These are phyloP conservation scores for Sebastes diaconus DNA, from an alignment of 2,797 vertebrate genomes.

Conservation along the genomic window DNA sequence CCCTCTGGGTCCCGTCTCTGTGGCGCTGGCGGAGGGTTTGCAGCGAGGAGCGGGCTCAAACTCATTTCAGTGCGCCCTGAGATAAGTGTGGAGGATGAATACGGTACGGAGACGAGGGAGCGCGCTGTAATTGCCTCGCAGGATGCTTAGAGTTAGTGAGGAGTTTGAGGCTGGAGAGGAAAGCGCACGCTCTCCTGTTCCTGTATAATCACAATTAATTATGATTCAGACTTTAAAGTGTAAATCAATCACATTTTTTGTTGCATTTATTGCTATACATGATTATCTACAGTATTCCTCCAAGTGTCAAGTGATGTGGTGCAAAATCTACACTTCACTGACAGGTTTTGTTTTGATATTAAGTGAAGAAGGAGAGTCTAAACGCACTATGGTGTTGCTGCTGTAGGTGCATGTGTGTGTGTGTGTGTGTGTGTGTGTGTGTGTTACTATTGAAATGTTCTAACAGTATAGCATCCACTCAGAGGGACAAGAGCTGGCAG, in stretches of 20 bases:
- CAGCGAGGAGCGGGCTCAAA: slow-evolving; percentile 49
- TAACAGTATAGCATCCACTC: slow-evolving; percentile 77
- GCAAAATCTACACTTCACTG: slow-evolving; percentile 30
- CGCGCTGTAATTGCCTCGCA: slow-evolving; percentile 58
- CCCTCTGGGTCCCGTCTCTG: slow-evolving; percentile 49
- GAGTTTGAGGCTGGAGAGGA: slow-evolving; percentile 35
- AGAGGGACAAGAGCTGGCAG: slow-evolving; percentile 74
- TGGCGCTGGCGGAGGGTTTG: slow-evolving; percentile 27
- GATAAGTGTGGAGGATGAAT: slow-evolving; percentile 71
- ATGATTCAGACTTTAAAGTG: slow-evolving; percentile 45
- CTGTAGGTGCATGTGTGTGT: background rate
- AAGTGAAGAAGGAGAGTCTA: background rate
- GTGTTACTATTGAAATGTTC: slow-evolving; percentile 67
- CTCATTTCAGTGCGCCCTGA: slow-evolving; percentile 66
- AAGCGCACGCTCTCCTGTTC: slow-evolving; percentile 17
- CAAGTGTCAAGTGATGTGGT: background rate
- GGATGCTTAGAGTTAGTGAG: slow-evolving; percentile 41
- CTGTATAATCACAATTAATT: slow-evolving; percentile 56
- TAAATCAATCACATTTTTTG: slow-evolving; percentile 19
- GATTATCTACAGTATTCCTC: background rate
- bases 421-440: slow-evolving; percentile 12
- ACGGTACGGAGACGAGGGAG: slow-evolving; percentile 37
- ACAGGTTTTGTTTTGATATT: slow-evolving; percentile 14
- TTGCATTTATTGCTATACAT: background rate
- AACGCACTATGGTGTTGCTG: background rate